Evolutionary conservation across 2,888 invertebrate species (phyloP), one percentile per base, ranked within the genome.

Genomic region (Sminthurides aquaticus): DNA sequence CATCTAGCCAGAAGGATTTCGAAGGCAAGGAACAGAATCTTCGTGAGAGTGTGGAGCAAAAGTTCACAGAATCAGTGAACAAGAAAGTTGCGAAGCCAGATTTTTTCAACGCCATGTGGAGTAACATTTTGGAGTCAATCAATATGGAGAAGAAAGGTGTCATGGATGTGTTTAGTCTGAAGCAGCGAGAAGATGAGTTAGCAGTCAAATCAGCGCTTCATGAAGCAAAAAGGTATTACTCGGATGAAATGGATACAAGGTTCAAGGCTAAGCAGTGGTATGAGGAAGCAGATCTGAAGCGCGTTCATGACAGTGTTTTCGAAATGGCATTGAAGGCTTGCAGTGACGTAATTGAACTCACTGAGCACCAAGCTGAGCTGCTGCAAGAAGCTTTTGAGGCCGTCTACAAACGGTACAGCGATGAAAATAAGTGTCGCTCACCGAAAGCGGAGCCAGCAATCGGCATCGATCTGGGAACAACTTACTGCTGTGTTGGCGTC

Each of bases 401-500:
- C 27, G 18, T 64, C 11, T 64, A 49, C 54, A 25, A 22, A 1
- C 55, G 52, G 34, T 59, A 58, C 26, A 8, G 1, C 0, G 48
- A 59, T 2, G 52, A 60, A 20, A 64, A 64, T 22, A 11, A 29
- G 5, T 20, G 48, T 22, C 27, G 54, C 3, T 22, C 27, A 3
- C 59, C 64, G 2, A 18, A 22, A 1, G 60, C 58, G 1, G 25
- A 15, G 1, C 64, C 62, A 15, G 61, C 69, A 1, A 66, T 71
- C 25, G 71, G 71, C 25, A 71, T 71, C 27, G 68, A 71, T 29
- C 48, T 71, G 27, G 71, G 71, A 27, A 69, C 68, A 11, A 69
- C 67, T 15, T 67, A 68, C 55, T 71, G 68, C 5, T 69, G 69
- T 27, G 68, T 71, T 8, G 69, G 49, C 18, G 71, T 69, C 3